Conservation (phyloP, 2,797 vertebrate species). For the Percopsis omiscomaycus region DNA sequence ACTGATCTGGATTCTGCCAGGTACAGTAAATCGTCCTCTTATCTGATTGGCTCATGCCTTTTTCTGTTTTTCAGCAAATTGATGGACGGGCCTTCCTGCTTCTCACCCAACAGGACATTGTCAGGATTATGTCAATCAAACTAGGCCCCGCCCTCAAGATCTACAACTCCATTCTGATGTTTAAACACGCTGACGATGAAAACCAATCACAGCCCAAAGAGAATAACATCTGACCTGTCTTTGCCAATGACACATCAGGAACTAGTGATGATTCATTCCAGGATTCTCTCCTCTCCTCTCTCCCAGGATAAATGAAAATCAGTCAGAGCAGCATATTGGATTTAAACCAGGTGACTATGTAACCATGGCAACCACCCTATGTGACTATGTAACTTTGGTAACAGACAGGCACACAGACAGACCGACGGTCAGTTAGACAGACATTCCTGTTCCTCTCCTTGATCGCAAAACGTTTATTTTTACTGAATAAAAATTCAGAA, state of each 20-base stretch:
- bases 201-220: constrained; percentile 42
- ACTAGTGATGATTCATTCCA: neutral
- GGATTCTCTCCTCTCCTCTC: neutral
- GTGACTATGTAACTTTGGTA: too few species aligned
- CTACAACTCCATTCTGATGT: constrained; percentile 92
- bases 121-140: constrained; percentile 91
- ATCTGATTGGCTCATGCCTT: constrained; percentile 3
- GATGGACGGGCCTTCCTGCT: constrained; percentile 91
- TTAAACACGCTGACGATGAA: constrained; percentile 79
- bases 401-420: too few species aligned
- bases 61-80: constrained; percentile 80
- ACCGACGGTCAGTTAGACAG: too few species aligned
- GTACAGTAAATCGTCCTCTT: neutral
- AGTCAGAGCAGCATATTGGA: too few species aligned
- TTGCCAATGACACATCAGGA: neutral
- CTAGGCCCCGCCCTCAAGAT: constrained; percentile 92
- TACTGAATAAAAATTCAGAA: too few species aligned
- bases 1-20: too few species aligned
- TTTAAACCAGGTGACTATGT: neutral
- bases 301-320: too few species aligned
- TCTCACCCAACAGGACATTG: constrained; percentile 88
- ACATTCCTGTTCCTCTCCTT: too few species aligned
- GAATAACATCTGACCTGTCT: constrained; percentile 39
- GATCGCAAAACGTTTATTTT: too few species aligned
- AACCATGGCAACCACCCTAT: neutral